Evolutionary conservation across 1,140 invertebrate genomes (phyloP), one percentile per base, ranked within the genome.

Genomic region (Trachelipus rathkii): DNA sequence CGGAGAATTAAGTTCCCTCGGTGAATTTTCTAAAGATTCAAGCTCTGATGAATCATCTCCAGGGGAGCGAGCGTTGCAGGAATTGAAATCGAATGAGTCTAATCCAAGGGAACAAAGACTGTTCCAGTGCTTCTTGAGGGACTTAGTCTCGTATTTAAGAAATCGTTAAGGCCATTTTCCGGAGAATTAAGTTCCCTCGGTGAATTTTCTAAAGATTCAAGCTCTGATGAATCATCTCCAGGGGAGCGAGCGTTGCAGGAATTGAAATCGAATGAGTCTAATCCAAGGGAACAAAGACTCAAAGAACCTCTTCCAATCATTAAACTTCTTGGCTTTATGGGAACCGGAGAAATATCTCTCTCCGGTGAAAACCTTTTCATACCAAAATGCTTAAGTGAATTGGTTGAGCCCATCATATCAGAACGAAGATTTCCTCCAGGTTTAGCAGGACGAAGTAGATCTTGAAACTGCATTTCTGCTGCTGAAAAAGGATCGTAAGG

Each of bases 401-500:
- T 60, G 11, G 50, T 60, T 60, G 50, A 60, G 50, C 50, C 50
- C 50, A 60, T 60, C 50, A 60, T 15, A 60, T 60, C 50, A 60
- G 50, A 60, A 19, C 50, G 50, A 60, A 60, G 50, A 60, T 19
- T 19, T 60, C 50, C 50, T 3, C 50, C 50, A 60, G 50, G 50
- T 53, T 66, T 50, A 11, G 69, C 11, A n/a, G 70, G 70, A 21
- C 79, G 79, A 50, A 78, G 75, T 44, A 78, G 72, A 15, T 76
- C 72, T 71, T 80, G 78, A 74, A 80, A 77, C 67, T 80, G 79
- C 33, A 82, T 76, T 73, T 81, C 79, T 70, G 76, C 77, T 66
- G 82, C 79, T 50, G 77, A 82, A 76, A 76, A 82, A 72, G 79
- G 79, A 53, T 81, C 79, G 76, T 81, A 81, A 13, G 74, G 50